A percentile compares a stretch with the other conserved stretches of the same genome.
phyloP scores from a whole-genome alignment of 2,797 vertebrate genomes.

The Pseudomugil tenellus region DNA sequence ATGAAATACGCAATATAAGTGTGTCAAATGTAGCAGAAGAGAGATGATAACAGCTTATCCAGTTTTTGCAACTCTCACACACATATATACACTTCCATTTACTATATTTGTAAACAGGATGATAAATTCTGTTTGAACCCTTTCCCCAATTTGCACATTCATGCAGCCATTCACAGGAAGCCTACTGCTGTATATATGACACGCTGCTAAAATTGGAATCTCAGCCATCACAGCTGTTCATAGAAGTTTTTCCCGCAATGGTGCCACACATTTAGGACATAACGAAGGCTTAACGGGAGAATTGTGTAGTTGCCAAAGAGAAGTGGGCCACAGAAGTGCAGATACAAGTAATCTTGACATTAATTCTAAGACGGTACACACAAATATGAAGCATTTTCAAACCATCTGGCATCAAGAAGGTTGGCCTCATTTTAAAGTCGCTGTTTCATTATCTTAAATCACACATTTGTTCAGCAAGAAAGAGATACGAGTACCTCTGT shows the following conservation, averaged over 20 bases:
- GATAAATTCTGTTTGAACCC: conserved; percentile 35
- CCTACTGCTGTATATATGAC: conserved; percentile 23
- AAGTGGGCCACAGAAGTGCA: conserved; percentile 43
- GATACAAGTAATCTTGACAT: conserved; percentile 32
- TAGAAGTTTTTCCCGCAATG: conserved; percentile 62
- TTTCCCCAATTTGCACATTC: conserved; percentile 24
- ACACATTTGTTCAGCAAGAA: too few relatives aligned
- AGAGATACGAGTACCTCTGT: too few relatives aligned
- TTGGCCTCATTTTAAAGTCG: conserved; percentile 24
- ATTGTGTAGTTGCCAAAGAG: neutral
- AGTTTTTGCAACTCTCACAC: conserved; percentile 6
- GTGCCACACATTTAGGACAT: conserved; percentile 69
- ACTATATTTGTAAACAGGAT: conserved; percentile 24
- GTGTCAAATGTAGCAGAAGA: conserved; percentile 33
- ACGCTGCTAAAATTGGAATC: conserved; percentile 47
- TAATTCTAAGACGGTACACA: conserved; percentile 26
- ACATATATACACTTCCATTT: neutral
- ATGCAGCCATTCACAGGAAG: conserved; percentile 17
- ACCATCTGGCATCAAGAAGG: conserved; percentile 31
- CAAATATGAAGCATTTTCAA: conserved; percentile 32
- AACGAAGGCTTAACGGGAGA: conserved; percentile 36
- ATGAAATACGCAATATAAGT: conserved; percentile 37
- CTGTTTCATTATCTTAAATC: neutral
- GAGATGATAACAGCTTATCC: conserved; percentile 31
- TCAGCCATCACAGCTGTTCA: conserved; percentile 48